These are phyloP conservation scores for Aplysina aerophoba DNA, from an alignment of 37 sponge, comb jelly and placozoan genomes.

Conservation along the genomic window DNA sequence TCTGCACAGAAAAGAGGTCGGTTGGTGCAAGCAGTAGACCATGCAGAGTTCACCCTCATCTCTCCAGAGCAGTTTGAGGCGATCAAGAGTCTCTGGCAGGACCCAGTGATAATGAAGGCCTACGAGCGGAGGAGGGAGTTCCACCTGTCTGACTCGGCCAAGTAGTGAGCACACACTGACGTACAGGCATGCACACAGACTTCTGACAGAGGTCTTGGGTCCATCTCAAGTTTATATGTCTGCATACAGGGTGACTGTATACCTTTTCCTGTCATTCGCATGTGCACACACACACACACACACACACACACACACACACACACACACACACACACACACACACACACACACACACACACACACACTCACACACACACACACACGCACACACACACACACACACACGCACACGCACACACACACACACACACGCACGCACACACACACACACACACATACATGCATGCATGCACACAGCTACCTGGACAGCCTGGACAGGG, in stretches of 20 bases:
- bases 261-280: too few relatives aligned
- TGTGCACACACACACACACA: too few relatives aligned
- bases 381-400: neutral
- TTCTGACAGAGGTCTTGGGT: too few relatives aligned
- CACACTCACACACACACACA: neutral
- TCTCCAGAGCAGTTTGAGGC: conserved; percentile 19
- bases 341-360: neutral
- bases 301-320: neutral
- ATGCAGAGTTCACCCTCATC: conserved; percentile 7
- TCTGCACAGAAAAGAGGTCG: neutral
- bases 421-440: neutral
- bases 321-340: neutral
- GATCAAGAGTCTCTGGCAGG: conserved; percentile 72
- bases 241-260: too few relatives aligned
- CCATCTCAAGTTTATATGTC: too few relatives aligned
- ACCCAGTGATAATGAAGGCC: conserved; percentile 78
- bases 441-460: neutral
- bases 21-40: conserved; percentile 23
- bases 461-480: conserved; percentile 65
- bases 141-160: conserved; percentile 95
- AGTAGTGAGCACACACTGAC: conserved; percentile 74
- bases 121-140: conserved; percentile 89
- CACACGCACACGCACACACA: too few relatives aligned
- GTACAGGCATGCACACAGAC: too few relatives aligned
- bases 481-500: conserved; percentile 85